Evolutionary conservation across 2,113 vertebrate species (phyloP), one percentile per base, ranked within the genome.

Genomic region (Pogona vitticeps): DNA sequence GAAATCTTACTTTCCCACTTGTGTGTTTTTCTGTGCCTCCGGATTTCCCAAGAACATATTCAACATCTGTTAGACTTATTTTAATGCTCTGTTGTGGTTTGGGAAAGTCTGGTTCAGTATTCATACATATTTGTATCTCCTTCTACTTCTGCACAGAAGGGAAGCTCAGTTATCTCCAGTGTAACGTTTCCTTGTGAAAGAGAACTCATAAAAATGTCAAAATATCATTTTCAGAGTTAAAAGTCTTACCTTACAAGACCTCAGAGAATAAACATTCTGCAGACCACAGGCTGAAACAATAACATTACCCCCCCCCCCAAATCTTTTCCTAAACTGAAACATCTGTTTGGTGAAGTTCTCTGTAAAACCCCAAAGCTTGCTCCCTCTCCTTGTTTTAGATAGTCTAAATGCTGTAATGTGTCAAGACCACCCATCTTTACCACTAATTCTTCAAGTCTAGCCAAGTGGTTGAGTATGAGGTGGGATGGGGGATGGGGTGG

Each of bases 121-220:
- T 42, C 85, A 61, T 20, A 28, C 31, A 33, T 31, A 70, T 68
- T 52, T 77, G 56, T 1, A 40, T 38, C 83, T 92, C 56, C 3
- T 18, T 90, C 87, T 21, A 7, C 36, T 31, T 15, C 38, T 6
- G 1, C 31, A 40, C 80, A 38, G 67, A 78, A 1, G 79, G 73
- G 38, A 36, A 71, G 56, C 3, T 0, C 36, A 40, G 61, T 6
- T 71, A 0, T n/a, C 17, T 76, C 10, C 0, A 0, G 73, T 21
- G 58, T 20, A 33, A 23, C 63, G 13, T 78, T 90, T 76, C 28
- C 20, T 28, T 18, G 1, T 52, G 63, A 59, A 56, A 10, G 31
- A 75, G 56, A 75, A 81, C n/a, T 3, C 65, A 82, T 73, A n/a
- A 21, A 40, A 76, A 87, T 36, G 46, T 26, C 6, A 46, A 71